Evolutionary conservation across 2,888 invertebrate species (phyloP).

Genomic region (Trachelus tabidus): DNA sequence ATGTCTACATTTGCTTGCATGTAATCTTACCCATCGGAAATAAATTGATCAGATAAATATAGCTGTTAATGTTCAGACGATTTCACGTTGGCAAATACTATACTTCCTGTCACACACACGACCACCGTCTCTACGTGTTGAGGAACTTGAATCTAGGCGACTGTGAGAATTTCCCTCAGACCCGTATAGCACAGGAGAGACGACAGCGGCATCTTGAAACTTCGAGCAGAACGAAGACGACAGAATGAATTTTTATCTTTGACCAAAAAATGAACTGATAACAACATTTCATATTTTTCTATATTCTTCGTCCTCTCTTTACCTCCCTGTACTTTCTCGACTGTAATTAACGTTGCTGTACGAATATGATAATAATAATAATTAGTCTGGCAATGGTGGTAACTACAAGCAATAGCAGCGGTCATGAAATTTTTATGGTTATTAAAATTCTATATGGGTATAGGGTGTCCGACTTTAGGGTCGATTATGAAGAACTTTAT

Average conservation of each 20-base stretch:
- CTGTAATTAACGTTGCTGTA: not conserved
- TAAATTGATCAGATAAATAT: not conserved
- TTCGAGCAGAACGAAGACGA: not conserved
- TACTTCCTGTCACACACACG: not conserved
- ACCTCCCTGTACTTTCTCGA: not conserved
- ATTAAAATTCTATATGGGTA: not conserved
- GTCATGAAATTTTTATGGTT: not conserved
- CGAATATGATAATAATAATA: not conserved
- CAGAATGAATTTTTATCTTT: conserved; percentile 18
- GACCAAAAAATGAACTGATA: conserved; percentile 14
- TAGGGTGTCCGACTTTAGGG: not conserved
- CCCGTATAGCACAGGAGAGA: not conserved
- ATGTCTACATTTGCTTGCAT: not conserved
- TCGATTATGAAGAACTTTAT: not conserved
- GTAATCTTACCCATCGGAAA: not conserved
- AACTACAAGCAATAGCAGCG: not conserved
- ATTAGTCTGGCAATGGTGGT: not conserved
- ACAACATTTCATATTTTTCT: conserved; percentile 6
- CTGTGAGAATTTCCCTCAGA: not conserved
- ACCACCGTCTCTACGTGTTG: too few species aligned
- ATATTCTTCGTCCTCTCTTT: not conserved
- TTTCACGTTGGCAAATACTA: not conserved
- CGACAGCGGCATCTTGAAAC: not conserved
- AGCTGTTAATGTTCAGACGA: not conserved
- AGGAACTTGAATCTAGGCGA: not conserved